Evolutionary conservation across 2,888 invertebrate genomes (phyloP).

Genomic region (Cantharis flavilabris): DNA sequence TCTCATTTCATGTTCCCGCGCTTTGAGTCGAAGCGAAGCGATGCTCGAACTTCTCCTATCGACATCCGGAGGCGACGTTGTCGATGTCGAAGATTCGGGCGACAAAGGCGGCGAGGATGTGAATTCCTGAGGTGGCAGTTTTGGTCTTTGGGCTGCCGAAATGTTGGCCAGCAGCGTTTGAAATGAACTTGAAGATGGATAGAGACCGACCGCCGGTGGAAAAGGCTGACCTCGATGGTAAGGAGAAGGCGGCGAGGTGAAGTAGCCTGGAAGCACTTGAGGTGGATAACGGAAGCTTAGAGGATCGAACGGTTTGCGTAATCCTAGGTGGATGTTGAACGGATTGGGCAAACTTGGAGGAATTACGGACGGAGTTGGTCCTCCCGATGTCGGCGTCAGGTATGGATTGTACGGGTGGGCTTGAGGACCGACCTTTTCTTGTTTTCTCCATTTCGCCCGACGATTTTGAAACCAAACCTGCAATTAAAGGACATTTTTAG

Average conservation of each 20-base stretch:
- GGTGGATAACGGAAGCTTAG: slow-evolving; percentile 75
- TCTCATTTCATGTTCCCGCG: slow-evolving; percentile 86
- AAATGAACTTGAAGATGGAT: slow-evolving; percentile 70
- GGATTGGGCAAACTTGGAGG: slow-evolving; percentile 82
- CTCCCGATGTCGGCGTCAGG: slow-evolving; percentile 67
- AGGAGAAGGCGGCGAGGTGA: slow-evolving; percentile 55
- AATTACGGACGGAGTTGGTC: slow-evolving; percentile 67
- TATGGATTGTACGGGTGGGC: slow-evolving; percentile 90
- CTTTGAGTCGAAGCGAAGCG: slow-evolving; percentile 83
- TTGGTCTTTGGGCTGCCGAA: slow-evolving; percentile 65
- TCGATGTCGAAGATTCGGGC: slow-evolving; percentile 56
- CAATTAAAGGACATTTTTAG: not conserved
- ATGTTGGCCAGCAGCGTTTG: slow-evolving; percentile 85
- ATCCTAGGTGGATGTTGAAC: slow-evolving; percentile 78
- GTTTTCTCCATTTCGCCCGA: slow-evolving; percentile 90
- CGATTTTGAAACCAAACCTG: slow-evolving; percentile 96
- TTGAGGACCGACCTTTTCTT: slow-evolving; percentile 90
- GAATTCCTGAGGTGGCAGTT: slow-evolving; percentile 58
- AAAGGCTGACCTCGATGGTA: slow-evolving; percentile 68
- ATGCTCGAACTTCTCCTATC: slow-evolving; percentile 87
- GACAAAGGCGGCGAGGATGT: slow-evolving; percentile 62
- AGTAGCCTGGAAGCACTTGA: slow-evolving; percentile 64
- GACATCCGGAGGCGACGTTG: slow-evolving; percentile 65
- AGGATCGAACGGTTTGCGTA: slow-evolving; percentile 75
- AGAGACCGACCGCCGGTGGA: slow-evolving; percentile 64